Evolutionary conservation across 2,113 vertebrate species (phyloP).

Genomic region (Oncorhynchus masou): DNA sequence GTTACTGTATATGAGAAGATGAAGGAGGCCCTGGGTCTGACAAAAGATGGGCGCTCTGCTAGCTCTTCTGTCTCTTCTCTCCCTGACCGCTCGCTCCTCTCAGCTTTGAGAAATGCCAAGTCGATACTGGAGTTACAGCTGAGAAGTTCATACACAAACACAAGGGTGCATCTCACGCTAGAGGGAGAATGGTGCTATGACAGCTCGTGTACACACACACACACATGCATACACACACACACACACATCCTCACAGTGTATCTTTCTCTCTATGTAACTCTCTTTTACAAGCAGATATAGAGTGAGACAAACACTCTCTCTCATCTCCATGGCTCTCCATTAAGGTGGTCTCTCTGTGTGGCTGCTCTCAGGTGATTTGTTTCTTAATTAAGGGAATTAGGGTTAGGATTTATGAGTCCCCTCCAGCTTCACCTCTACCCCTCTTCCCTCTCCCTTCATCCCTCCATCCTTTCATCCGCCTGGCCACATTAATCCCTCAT

Average conservation of each 20-base stretch:
- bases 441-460: background rate
- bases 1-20: too few relatives aligned
- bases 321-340: background rate
- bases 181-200: background rate
- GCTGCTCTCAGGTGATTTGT: background rate
- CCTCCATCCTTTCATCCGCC: conserved; percentile 35
- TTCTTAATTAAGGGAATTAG: conserved; percentile 3
- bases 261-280: background rate
- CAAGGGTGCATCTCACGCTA: background rate
- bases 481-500: conserved; percentile 62
- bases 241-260: background rate
- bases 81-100: background rate
- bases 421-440: background rate
- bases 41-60: background rate
- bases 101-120: conserved; percentile 5
- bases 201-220: background rate
- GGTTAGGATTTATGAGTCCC: background rate
- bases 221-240: background rate
- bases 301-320: background rate
- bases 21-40: too few relatives aligned
- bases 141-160: conserved; percentile 1
- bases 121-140: background rate
- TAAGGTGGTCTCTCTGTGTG: background rate
- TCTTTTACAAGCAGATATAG: background rate
- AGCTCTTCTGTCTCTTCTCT: background rate